Conservation (phyloP, 2,797 vertebrate genomes). For the Gallinago solitaria region DNA sequence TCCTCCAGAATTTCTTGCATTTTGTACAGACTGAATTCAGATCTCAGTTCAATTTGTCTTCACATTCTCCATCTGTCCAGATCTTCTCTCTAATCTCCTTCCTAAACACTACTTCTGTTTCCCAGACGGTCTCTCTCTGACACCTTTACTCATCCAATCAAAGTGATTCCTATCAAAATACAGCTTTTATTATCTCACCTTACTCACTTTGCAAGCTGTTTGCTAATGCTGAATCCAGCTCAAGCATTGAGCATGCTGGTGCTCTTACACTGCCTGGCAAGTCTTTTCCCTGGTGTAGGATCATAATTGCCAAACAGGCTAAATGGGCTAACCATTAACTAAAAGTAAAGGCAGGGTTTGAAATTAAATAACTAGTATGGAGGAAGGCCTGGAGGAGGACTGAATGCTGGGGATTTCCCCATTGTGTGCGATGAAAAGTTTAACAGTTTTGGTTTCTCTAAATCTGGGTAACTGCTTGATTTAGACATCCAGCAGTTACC, state of each 20-base stretch:
- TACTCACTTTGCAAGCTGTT: conserved; percentile 1
- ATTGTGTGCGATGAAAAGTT: not conserved
- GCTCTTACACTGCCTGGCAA: not conserved
- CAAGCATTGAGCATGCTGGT: not conserved
- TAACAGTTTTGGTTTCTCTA: not conserved
- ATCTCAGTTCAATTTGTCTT: conserved; percentile 19
- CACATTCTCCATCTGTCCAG: conserved; percentile 51
- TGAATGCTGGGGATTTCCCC: not conserved
- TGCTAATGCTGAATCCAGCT: not conserved
- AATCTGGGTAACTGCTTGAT: not conserved
- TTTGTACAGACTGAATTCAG: not conserved
- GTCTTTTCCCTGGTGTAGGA: not conserved
- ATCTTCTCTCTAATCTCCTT: not conserved
- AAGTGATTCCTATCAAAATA: conserved; percentile 4
- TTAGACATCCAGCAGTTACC: not conserved
- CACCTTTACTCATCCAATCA: not conserved
- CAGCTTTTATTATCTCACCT: conserved; percentile 36
- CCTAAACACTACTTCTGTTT: not conserved
- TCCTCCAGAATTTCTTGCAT: not conserved
- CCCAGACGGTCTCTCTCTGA: not conserved
- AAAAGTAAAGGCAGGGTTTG: not conserved
- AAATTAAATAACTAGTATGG: not conserved
- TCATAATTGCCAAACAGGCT: not conserved
- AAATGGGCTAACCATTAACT: not conserved
- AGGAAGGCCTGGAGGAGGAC: not conserved